Evolutionary conservation across 2,797 vertebrate genomes (phyloP).

Genomic region (Gallinago solitaria): DNA sequence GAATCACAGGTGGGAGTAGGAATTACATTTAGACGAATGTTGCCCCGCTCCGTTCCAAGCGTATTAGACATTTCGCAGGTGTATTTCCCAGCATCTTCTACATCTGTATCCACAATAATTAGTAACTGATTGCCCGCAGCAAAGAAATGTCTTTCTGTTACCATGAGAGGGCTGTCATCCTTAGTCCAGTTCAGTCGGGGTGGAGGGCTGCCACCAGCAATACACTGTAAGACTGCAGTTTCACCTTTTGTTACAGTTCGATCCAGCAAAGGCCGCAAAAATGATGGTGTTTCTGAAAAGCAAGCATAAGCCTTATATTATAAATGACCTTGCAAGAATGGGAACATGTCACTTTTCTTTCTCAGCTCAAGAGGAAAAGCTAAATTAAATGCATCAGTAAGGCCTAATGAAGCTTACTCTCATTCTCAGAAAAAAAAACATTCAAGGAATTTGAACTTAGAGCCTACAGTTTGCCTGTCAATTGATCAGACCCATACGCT

Average conservation of each 20-base stretch:
- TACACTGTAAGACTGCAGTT: constrained; percentile 94
- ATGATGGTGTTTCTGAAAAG: constrained; percentile 91
- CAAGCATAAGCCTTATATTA: not conserved
- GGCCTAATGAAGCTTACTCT: not conserved
- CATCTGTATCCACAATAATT: constrained; percentile 91
- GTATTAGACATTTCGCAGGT: constrained; percentile 98
- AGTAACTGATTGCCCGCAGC: constrained; percentile 95
- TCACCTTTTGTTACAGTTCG: constrained; percentile 92
- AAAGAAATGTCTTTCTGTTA: constrained; percentile 96
- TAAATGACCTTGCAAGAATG: not conserved
- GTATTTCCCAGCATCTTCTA: constrained; percentile 91
- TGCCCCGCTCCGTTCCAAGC: constrained; percentile 91
- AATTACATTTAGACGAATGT: constrained; percentile 88
- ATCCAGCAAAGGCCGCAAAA: constrained; percentile 90
- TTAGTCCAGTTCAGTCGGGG: constrained; percentile 96
- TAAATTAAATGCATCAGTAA: constrained; percentile 17
- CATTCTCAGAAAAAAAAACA: not conserved
- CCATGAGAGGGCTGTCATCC: constrained; percentile 88
- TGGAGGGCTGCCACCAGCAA: constrained; percentile 91
- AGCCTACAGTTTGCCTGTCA: not conserved
- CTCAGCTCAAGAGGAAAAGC: not conserved
- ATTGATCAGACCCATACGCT: not conserved
- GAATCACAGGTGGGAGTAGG: constrained; percentile 93
- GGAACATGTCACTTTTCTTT: not conserved
- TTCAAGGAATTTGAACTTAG: not conserved